phyloP scores from a whole-genome alignment of 2,797 vertebrate genomes.

The Anguilla pacifica region DNA sequence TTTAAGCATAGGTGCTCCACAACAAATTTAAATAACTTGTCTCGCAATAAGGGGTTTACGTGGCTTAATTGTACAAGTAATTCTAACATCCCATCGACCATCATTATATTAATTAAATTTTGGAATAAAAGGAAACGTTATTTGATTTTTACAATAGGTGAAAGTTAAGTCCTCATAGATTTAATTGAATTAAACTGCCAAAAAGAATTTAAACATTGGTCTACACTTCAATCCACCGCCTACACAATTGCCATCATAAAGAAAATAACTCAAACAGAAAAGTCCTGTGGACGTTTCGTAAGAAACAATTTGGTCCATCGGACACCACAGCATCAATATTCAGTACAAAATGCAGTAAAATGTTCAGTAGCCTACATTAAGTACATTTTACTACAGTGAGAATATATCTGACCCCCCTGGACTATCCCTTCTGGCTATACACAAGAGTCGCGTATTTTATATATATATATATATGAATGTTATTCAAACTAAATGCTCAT shows the following conservation, averaged over 20 bases:
- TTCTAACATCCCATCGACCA: background rate
- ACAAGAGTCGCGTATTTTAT: too few species aligned
- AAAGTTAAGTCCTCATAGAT: background rate
- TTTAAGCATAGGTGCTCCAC: background rate
- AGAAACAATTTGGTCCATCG: background rate
- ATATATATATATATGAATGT: background rate
- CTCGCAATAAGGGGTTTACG: background rate
- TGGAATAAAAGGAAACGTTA: background rate
- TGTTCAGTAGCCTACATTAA: too few species aligned
- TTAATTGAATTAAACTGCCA: background rate
- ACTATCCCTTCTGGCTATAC: too few species aligned
- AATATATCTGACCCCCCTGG: too few species aligned
- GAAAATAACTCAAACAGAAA: too few species aligned
- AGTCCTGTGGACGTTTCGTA: background rate
- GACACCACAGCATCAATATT: background rate
- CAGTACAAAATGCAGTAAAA: too few species aligned
- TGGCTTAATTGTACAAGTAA: background rate
- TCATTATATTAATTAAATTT: background rate
- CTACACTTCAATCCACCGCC: background rate
- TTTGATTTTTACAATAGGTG: background rate
- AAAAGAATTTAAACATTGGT: background rate
- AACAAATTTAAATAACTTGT: background rate
- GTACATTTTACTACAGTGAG: too few species aligned
- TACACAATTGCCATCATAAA: too few species aligned
- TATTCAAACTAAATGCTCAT: background rate